Percentiles rank a stretch among this genome's conserved stretches.
phyloP scores from a whole-genome alignment of 1,140 invertebrate genomes.

The Goniozus legneri region DNA sequence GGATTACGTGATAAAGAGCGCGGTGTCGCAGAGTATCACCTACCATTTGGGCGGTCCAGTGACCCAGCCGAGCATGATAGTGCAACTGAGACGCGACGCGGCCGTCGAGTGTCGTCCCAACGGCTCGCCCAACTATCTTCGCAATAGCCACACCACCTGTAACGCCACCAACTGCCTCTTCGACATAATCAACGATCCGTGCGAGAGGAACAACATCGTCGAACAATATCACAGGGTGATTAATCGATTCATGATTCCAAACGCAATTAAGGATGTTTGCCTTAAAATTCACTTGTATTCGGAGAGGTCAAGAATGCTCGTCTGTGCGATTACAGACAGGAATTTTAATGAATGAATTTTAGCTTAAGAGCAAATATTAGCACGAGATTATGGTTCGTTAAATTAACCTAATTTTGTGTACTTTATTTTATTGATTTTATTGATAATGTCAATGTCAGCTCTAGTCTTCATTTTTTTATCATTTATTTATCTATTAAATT shows the following conservation, averaged over 20 bases:
- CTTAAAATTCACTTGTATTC: no score
- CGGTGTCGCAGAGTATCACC: slow-evolving; percentile 39
- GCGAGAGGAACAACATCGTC: slow-evolving; percentile 62
- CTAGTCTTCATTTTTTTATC: no score
- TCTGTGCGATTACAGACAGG: no score
- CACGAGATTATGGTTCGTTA: no score
- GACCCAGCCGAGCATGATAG: slow-evolving; percentile 44
- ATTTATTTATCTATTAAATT: no score
- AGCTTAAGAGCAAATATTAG: no score
- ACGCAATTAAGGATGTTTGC: background rate
- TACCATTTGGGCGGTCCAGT: slow-evolving; percentile 44
- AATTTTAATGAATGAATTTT: no score
- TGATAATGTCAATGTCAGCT: no score
- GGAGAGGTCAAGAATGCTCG: no score
- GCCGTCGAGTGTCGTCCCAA: slow-evolving; percentile 36
- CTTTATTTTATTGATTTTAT: no score
- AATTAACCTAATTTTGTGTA: no score
- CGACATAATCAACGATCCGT: slow-evolving; percentile 64
- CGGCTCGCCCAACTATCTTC: slow-evolving; percentile 14
- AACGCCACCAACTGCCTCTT: slow-evolving; percentile 62
- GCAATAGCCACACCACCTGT: slow-evolving; percentile 34
- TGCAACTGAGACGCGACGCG: slow-evolving; percentile 40
- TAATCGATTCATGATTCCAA: background rate
- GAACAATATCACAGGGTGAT: slow-evolving; percentile 44
- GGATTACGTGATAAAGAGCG: slow-evolving; percentile 29